Evolutionary conservation across 2,888 invertebrate genomes (phyloP).

Genomic region (Leptodirus hochenwartii): DNA sequence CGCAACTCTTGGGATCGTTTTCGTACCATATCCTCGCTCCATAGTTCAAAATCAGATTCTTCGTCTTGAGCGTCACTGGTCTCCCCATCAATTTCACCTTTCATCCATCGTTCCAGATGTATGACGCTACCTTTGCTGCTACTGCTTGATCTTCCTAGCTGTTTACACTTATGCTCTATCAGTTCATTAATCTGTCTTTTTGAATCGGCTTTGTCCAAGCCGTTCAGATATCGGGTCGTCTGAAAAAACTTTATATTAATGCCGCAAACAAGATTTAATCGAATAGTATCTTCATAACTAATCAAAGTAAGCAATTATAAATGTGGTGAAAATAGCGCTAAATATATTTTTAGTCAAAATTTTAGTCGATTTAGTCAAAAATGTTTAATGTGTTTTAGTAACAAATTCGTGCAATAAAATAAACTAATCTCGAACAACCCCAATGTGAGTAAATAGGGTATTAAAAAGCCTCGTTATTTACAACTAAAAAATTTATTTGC

Average conservation of each 20-base stretch:
- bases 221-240: constrained; percentile 23
- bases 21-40: constrained; percentile 55
- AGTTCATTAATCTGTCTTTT: constrained; percentile 37
- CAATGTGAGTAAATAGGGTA: constrained; percentile 9
- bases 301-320: constrained; percentile 2
- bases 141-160: constrained; percentile 39
- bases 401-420: too few relatives aligned
- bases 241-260: constrained; percentile 20
- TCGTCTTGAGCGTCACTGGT: too few relatives aligned
- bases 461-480: constrained; percentile 9
- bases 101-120: constrained; percentile 67
- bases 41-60: constrained; percentile 41
- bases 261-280: constrained; percentile 4
- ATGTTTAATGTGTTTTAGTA: too few relatives aligned
- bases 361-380: too few relatives aligned
- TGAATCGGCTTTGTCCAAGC: constrained; percentile 19
- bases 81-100: constrained; percentile 44
- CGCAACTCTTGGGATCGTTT: constrained; percentile 52
- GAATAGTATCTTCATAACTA: constrained; percentile 1
- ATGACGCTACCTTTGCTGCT: constrained; percentile 51
- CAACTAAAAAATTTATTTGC: constrained; percentile 9
- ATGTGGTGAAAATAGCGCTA: too few relatives aligned
- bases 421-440: too few relatives aligned
- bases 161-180: constrained; percentile 44
- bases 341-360: too few relatives aligned